Evolutionary conservation across 2,797 vertebrate species (phyloP).

Genomic region (Scolopax bukidnonensis): DNA sequence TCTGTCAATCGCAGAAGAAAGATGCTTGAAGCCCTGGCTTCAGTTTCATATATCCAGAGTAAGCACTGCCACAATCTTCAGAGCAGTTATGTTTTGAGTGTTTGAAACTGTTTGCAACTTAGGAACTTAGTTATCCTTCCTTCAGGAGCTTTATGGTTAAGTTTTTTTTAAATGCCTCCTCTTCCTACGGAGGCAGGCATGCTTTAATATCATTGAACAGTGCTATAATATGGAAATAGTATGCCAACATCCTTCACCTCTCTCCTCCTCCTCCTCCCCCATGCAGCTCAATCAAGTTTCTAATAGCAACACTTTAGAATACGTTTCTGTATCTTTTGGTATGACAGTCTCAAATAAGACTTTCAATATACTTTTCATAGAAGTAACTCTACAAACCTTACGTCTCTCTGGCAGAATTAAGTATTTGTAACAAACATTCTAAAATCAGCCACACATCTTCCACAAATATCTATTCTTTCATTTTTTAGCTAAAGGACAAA

Average conservation of each 20-base stretch:
- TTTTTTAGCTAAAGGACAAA: not conserved
- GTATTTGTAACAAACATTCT: not conserved
- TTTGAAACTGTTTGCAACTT: not conserved
- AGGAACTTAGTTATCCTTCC: not conserved
- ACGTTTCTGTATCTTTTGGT: not conserved
- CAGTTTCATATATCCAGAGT: not conserved
- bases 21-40: not conserved
- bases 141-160: not conserved
- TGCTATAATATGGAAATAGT: not conserved
- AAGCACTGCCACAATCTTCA: not conserved
- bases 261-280: not conserved
- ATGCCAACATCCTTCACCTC: not conserved
- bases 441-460: not conserved
- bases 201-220: not conserved
- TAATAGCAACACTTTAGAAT: not conserved
- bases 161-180: not conserved
- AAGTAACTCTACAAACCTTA: not conserved
- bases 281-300: not conserved
- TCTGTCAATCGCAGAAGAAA: not conserved
- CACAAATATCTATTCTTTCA: not conserved
- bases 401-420: not conserved
- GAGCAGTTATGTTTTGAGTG: not conserved
- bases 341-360: not conserved
- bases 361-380: not conserved
- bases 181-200: not conserved